Conservation (phyloP, 1,140 invertebrate genomes). For the Drosophila sulfurigaster region DNA sequence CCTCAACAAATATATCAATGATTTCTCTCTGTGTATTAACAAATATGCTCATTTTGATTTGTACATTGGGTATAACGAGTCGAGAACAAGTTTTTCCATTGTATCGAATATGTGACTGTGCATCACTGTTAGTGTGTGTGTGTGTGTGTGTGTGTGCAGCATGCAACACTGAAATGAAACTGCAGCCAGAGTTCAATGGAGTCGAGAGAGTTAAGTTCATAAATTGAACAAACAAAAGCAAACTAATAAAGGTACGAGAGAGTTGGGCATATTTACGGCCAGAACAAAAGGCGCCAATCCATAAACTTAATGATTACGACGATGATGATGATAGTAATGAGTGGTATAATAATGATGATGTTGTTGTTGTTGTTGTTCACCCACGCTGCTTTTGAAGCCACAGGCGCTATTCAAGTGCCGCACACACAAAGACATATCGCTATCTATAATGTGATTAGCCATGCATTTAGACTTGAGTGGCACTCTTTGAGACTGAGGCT, state of each 20-base stretch:
- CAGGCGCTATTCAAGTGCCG: conserved; percentile 46
- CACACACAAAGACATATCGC: conserved; percentile 49
- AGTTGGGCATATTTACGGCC: conserved; percentile 19
- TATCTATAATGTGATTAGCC: conserved; percentile 59
- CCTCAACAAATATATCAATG: too few species aligned
- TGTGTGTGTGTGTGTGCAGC: conserved; percentile 3
- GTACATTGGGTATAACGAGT: conserved; percentile 11
- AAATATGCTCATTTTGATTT: neutral
- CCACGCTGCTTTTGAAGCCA: conserved; percentile 32
- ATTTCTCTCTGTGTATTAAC: too few species aligned
- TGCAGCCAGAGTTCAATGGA: conserved; percentile 52
- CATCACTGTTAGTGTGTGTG: neutral
- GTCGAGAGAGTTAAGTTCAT: conserved; percentile 65
- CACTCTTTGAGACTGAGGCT: conserved; percentile 11
- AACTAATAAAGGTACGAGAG: conserved; percentile 70
- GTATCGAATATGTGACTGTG: conserved; percentile 1
- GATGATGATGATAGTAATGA: conserved; percentile 14
- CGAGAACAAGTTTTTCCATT: conserved; percentile 40
- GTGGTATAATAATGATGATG: neutral
- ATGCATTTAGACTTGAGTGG: conserved; percentile 56
- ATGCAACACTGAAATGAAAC: conserved; percentile 45
- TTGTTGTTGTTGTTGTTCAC: conserved; percentile 13
- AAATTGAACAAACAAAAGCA: conserved; percentile 71
- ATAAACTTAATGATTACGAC: conserved; percentile 31
- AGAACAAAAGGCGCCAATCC: conserved; percentile 56